Evolutionary conservation across 2,797 vertebrate species (phyloP).

Genomic region (Parotocinclus haroldoi): DNA sequence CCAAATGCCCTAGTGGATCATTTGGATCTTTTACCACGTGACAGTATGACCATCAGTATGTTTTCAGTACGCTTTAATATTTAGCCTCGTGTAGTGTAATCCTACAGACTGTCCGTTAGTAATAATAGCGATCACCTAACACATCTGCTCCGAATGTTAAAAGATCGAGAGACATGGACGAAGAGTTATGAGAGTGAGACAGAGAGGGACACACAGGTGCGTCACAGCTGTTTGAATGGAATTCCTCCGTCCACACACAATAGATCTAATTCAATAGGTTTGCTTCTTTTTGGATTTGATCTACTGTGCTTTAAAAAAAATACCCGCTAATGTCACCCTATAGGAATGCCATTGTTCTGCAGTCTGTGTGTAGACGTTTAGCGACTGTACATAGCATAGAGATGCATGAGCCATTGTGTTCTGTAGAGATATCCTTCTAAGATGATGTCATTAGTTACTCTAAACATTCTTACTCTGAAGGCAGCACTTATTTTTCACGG

Average conservation of each 20-base stretch:
- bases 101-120: too few species aligned
- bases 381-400: not conserved
- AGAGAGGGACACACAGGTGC: constrained; percentile 46
- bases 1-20: too few species aligned
- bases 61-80: too few species aligned
- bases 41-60: too few species aligned
- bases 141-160: not conserved
- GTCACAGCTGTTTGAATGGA: constrained; percentile 30
- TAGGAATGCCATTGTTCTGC: constrained; percentile 44
- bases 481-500: not conserved
- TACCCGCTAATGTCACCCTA: constrained; percentile 35
- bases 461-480: not conserved
- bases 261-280: constrained; percentile 35
- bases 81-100: too few species aligned
- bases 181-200: constrained; percentile 29
- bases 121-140: too few species aligned
- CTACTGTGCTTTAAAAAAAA: constrained; percentile 6
- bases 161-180: constrained; percentile 16
- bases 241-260: constrained; percentile 33
- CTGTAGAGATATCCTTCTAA: constrained; percentile 27
- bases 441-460: not conserved
- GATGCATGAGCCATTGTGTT: constrained; percentile 36
- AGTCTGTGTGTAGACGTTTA: constrained; percentile 27
- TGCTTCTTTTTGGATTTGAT: constrained; percentile 39
- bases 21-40: too few species aligned